Conservation (phyloP, 1,140 invertebrate genomes). For the Macrocentrus cingulum region DNA sequence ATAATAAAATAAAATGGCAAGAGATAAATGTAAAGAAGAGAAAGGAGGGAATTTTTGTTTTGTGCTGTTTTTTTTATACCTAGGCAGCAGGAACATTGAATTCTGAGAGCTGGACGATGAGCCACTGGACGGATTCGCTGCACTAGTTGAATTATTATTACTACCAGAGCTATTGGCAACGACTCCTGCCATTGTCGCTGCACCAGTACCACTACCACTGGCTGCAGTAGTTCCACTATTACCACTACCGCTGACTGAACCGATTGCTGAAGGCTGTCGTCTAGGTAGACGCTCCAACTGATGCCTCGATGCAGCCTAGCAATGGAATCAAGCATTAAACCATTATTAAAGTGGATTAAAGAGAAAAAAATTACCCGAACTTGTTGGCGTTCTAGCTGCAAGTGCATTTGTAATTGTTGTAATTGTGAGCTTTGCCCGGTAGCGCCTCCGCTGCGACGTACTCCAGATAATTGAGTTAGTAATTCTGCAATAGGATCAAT, state of each 20-base stretch:
- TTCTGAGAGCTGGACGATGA: constrained; percentile 53
- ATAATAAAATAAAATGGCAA: too few species aligned
- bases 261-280: constrained; percentile 65
- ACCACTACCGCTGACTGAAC: constrained; percentile 47
- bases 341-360: too few species aligned
- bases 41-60: too few species aligned
- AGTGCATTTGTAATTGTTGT: constrained; percentile 87
- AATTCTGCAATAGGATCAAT: constrained; percentile 94
- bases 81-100: constrained; percentile 65
- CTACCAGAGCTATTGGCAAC: constrained; percentile 49
- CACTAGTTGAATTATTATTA: constrained; percentile 53
- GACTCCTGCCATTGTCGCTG: constrained; percentile 48
- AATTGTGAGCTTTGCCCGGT: constrained; percentile 68
- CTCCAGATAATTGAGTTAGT: constrained; percentile 88
- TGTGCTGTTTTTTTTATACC: constrained; percentile 46
- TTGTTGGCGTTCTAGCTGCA: constrained; percentile 84
- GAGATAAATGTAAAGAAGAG: too few species aligned
- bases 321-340: too few species aligned
- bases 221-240: constrained; percentile 35
- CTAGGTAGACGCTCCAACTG: constrained; percentile 84
- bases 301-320: constrained; percentile 74
- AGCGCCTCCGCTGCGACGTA: constrained; percentile 68
- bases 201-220: constrained; percentile 51
- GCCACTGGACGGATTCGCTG: constrained; percentile 50
- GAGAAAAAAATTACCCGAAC: constrained; percentile 66